phyloP scores from a whole-genome alignment of 2,888 invertebrate genomes.

The Thumatha senex region DNA sequence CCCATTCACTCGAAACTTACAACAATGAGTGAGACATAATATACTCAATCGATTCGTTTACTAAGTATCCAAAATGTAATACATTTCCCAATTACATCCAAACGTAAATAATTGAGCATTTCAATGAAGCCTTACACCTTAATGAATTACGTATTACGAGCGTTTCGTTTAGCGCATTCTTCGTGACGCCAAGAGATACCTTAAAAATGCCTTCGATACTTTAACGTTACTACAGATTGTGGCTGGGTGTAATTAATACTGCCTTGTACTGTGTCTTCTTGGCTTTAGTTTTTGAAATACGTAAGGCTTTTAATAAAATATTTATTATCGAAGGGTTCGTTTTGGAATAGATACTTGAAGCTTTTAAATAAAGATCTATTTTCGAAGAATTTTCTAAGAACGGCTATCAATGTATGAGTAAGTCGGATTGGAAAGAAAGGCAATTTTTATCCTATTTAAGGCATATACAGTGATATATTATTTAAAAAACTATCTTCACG shows the following conservation, averaged over 20 bases:
- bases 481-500: too few species aligned
- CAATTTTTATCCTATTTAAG: neutral
- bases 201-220: slow-evolving; percentile 54
- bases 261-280: slow-evolving; percentile 10
- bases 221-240: slow-evolving; percentile 32
- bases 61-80: too few species aligned
- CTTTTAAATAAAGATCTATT: too few species aligned
- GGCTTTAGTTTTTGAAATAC: slow-evolving; percentile 2
- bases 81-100: too few species aligned
- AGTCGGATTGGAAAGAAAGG: neutral
- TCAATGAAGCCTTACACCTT: slow-evolving; percentile 63
- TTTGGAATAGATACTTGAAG: neutral
- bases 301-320: slow-evolving; percentile 6
- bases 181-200: slow-evolving; percentile 51
- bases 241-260: slow-evolving; percentile 34
- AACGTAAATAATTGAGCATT: too few species aligned
- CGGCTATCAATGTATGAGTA: neutral
- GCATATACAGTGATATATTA: neutral
- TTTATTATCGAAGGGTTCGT: neutral
- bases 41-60: too few species aligned
- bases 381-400: too few species aligned
- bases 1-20: too few species aligned
- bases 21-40: too few species aligned
- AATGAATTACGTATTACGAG: slow-evolving; percentile 66
- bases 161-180: slow-evolving; percentile 51